Base-by-base conservation (phyloP, 2,888 invertebrate species). In the Rhopalosiphum nymphaeae region DNA sequence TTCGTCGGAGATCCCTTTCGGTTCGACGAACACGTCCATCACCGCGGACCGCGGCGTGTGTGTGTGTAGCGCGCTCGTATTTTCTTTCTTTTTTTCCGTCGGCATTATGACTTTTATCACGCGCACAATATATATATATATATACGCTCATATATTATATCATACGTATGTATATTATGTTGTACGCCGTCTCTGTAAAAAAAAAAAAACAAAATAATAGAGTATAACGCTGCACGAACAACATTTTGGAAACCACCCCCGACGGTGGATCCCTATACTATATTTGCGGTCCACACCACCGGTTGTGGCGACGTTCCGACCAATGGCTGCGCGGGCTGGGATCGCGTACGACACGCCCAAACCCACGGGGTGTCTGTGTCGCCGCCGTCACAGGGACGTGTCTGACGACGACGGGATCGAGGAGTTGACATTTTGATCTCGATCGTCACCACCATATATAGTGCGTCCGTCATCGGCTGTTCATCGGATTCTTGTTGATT, bases 341-440 rank as follows among this genome's bases (percentile, higher is more conserved):
- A 46, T 36, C 57, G 49, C 90, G 25, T 5, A 25, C 21, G 78
- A 16, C 46, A 61, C 90, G 84, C 93, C 93, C 84, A 46, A 44
- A 56, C 26, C 46, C 42, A 25, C 90, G 57, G 93, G 93, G 93
- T 93, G 90, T 90, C 46, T 46, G 85, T 36, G 89, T 44, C 49
- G 88, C 46, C 36, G 67, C 89, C 61, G 46, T 16, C 46, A 9
- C 57, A 49, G 56, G 92, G 85, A 61, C 57, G 89, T 36, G 61
- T 49, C 89, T 44, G 89, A n/a, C 89, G 57, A 61, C 53, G 84
- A 56, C 92, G 88, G 92, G 89, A 85, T 85, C 87, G 91, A 91
- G n/a, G 91, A 91, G 86, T 94, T 94, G 94, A 94, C 94, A 94
- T 94, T 94, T 94, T 91, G 94, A 94, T 94, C 91, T 94, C 94